phyloP scores from a whole-genome alignment of 2,797 vertebrate species.

The Chrysocyon brachyurus region DNA sequence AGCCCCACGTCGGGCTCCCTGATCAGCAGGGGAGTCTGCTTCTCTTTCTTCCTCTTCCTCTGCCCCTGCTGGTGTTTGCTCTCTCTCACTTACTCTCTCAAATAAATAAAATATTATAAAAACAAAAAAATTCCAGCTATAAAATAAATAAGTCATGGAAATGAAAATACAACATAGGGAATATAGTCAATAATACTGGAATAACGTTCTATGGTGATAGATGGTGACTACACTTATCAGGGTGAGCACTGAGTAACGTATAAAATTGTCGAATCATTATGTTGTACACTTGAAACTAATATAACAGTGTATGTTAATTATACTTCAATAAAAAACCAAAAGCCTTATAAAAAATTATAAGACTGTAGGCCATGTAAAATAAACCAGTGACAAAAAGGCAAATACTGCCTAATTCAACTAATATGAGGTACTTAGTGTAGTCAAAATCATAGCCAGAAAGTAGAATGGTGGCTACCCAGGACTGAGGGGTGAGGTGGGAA shows the following conservation, averaged over 20 bases:
- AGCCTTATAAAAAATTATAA: not conserved
- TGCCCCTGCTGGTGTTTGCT: too few species aligned
- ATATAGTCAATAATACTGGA: not conserved
- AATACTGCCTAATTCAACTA: not conserved
- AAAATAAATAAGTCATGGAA: not conserved
- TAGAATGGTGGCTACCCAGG: not conserved
- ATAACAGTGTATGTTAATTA: not conserved
- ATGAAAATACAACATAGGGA: not conserved
- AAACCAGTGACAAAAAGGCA: not conserved
- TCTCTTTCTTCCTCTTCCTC: too few species aligned
- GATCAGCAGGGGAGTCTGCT: too few species aligned
- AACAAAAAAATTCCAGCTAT: not conserved
- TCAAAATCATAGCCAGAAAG: not conserved
- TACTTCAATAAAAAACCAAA: not conserved
- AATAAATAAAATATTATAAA: too few species aligned
- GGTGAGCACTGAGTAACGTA: not conserved
- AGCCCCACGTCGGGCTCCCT: too few species aligned
- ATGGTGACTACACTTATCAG: not conserved
- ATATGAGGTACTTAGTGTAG: not conserved
- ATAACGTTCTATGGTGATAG: not conserved
- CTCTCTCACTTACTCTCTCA: too few species aligned
- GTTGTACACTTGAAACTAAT: not conserved
- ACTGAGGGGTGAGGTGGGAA: too few species aligned
- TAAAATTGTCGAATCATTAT: not conserved
- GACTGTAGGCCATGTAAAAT: not conserved